Evolutionary conservation across 1,140 invertebrate species (phyloP).

Genomic region (Trigoniulus corallinus): DNA sequence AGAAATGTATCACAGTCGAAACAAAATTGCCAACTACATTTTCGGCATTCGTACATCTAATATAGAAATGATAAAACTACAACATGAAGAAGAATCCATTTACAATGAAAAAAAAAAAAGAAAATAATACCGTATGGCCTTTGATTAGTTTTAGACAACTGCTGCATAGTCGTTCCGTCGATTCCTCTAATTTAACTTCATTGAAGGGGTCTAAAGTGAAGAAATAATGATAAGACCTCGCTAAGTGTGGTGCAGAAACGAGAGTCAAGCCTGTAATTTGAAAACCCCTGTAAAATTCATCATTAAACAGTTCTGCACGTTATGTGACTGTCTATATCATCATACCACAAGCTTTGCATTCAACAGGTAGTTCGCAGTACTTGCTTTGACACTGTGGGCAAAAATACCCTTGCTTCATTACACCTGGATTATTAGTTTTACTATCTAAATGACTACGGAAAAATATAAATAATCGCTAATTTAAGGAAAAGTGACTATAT

Average conservation of each 20-base stretch:
- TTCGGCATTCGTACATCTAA: slow-evolving; percentile 58
- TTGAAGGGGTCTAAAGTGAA: slow-evolving; percentile 76
- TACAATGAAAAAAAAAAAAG: slow-evolving; percentile 3
- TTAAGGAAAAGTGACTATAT: background rate
- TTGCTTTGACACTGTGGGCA: slow-evolving; percentile 93
- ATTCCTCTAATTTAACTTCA: slow-evolving; percentile 30
- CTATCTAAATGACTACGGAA: slow-evolving; percentile 60
- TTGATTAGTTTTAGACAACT: slow-evolving; percentile 3
- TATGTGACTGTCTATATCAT: too few relatives aligned
- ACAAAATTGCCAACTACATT: slow-evolving; percentile 67
- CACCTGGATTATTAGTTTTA: slow-evolving; percentile 29
- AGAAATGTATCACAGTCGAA: slow-evolving; percentile 90
- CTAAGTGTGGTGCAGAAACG: slow-evolving; percentile 94
- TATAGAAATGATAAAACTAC: slow-evolving; percentile 19
- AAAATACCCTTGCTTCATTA: slow-evolving; percentile 60
- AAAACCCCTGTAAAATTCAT: too few relatives aligned
- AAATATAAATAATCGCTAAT: background rate
- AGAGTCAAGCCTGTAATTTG: slow-evolving; percentile 63
- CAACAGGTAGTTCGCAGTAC: slow-evolving; percentile 93
- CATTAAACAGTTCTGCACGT: too few relatives aligned
- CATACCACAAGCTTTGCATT: slow-evolving; percentile 76
- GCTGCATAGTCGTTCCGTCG: background rate
- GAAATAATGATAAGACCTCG: slow-evolving; percentile 90
- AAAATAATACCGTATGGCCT: background rate
- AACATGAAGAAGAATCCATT: background rate